A percentile compares a stretch with the other conserved stretches of the same genome.
Evolutionary conservation across 2,888 invertebrate species (phyloP).

Genomic region (Sphaeridia pumilis): DNA sequence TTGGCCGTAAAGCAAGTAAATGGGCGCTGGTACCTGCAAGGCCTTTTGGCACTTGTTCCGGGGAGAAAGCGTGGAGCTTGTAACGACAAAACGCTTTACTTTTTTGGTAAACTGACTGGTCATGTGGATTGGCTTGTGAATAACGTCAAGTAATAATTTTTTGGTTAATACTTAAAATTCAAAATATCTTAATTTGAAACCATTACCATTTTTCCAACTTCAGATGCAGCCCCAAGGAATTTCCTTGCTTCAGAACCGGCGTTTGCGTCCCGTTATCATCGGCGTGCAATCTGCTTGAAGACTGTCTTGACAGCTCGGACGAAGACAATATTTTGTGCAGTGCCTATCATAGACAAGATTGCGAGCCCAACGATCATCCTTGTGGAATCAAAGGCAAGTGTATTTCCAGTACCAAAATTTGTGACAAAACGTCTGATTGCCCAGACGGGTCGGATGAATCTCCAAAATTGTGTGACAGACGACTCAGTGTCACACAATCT

Average conservation of each 20-base stretch:
- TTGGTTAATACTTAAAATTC: neutral
- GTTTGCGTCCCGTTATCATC: neutral
- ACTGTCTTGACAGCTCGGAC: constrained; percentile 5
- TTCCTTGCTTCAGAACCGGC: constrained; percentile 4
- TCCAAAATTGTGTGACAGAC: neutral
- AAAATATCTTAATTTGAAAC: neutral
- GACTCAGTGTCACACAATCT: neutral
- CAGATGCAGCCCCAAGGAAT: constrained; percentile 4
- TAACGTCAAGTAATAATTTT: constrained; percentile 1
- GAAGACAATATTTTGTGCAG: constrained; percentile 2
- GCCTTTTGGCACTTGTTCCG: constrained; percentile 1
- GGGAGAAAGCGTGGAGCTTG: constrained; percentile 3
- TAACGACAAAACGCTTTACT: constrained; percentile 1
- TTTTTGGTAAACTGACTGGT: neutral
- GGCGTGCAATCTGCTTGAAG: neutral
- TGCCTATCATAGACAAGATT: neutral
- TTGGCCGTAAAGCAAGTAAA: neutral
- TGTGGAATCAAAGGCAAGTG: constrained; percentile 5
- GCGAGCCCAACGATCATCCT: neutral
- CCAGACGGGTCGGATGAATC: neutral
- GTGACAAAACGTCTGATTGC: neutral
- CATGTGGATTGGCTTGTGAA: constrained; percentile 1
- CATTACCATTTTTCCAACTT: neutral
- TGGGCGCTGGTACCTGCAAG: neutral
- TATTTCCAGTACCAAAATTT: neutral